Base-by-base conservation (phyloP, 2,113 vertebrate species). In the Oncorhynchus kisutch region DNA sequence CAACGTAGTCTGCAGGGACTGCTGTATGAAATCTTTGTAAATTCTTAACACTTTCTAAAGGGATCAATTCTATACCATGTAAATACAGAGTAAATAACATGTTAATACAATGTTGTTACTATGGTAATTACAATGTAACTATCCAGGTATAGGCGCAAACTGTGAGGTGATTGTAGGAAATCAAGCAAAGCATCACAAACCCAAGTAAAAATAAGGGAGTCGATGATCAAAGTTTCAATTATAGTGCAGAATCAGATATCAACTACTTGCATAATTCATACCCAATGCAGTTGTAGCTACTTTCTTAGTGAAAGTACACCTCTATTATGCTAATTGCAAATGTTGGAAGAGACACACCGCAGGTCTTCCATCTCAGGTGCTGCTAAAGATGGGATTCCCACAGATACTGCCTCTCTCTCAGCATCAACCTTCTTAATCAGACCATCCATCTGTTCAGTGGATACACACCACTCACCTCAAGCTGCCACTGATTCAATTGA, bases 341-440 rank as follows among this genome's bases (percentile, higher is more conserved):
- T 9, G 66, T 34, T 20, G 29, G 66, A 39, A 68, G 66, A 68
- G 14, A 34, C 13, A 18, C 31, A 14, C 66, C 29, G 29, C 4
- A 27, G 18, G 31, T 13, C 25, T 18, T 39, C 66, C 4, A 20
- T 68, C 31, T 48, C 62, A 67, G 62, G 51, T 72, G 71, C 20
- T 39, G 39, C 39, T 39, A 39, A 39, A 39, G 39, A 39, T 39
- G 39, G 39, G 39, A 39, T 39, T 39, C 39, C 39, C 8, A 68
- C 29, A n/a, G 59, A 60, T 60, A 60, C 20, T 60, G n/a, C 12
- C 48, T 49, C 24, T 24, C n/a, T 22, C 70, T 54, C 70, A 51
- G 48, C 34, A 71, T 14, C 22, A 71, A 71, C 70, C 22, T 49
- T 24, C 48, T 82, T 80, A 76, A 75, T 85, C 75, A 73, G 70